Conservation (phyloP, 2,888 invertebrate genomes). For the Ashinkailepas kermadecensis region DNA sequence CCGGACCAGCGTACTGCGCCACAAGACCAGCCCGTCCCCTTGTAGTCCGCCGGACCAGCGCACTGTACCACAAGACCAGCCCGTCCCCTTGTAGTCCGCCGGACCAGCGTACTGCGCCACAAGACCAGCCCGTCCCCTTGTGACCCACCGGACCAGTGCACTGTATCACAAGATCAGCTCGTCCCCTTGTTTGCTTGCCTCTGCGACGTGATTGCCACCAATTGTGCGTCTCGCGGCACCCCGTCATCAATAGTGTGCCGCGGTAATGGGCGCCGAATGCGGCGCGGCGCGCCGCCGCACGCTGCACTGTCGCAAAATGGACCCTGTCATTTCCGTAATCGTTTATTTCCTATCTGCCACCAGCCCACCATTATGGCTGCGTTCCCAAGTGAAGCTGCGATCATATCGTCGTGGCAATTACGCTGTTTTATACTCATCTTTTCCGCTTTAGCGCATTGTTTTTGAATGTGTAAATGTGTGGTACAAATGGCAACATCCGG, state of each 20-base stretch:
- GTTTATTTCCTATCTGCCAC: conserved; percentile 10
- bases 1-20: too few relatives aligned
- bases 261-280: conserved; percentile 9
- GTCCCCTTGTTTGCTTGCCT: too few relatives aligned
- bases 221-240: background rate
- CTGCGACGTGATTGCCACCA: background rate
- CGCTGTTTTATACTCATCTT: background rate
- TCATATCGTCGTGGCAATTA: conserved; percentile 8
- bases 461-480: conserved; percentile 3
- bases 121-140: too few relatives aligned
- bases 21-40: too few relatives aligned
- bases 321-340: conserved; percentile 5
- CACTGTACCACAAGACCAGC: too few relatives aligned
- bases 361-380: background rate
- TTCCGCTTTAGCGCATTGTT: conserved; percentile 12
- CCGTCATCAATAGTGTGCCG: background rate
- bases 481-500: conserved; percentile 10
- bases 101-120: too few relatives aligned
- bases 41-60: too few relatives aligned
- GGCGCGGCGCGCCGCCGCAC: background rate
- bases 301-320: background rate
- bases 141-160: too few relatives aligned
- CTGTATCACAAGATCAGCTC: too few relatives aligned
- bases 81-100: too few relatives aligned
- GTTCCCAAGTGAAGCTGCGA: conserved; percentile 10